Base-by-base conservation (phyloP, 2,888 invertebrate species). In the Barypeithes pellucidus region DNA sequence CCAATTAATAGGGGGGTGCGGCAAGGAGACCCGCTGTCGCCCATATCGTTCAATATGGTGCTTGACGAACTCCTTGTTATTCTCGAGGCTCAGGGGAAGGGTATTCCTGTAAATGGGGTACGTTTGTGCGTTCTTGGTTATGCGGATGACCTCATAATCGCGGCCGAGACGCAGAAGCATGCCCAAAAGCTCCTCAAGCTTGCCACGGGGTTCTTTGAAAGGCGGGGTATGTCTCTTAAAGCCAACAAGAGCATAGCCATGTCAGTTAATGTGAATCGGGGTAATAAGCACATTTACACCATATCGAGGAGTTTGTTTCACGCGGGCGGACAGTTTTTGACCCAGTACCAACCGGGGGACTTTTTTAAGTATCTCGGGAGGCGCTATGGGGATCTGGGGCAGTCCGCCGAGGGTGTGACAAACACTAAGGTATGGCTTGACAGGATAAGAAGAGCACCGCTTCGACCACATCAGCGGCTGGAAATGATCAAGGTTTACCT, bases 381-480 rank as follows among this genome's bases (percentile, higher is more conserved):
- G n/a, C n/a, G n/a, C n/a, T n/a, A n/a, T n/a, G 16, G 16, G 5
- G 1, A 3, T 16, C 3, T 45, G 16, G 43, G 43, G 7, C 43
- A 45, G 16, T 7, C 43, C 2, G 16, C 3, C 16, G 0, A 14
- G 16, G 3, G 2, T 45, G 8, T 16, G 2, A 4, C n/a, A 3
- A 5, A 45, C 3, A 16, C 7, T 4, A 16, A 45, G 14, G 5
- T 45, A 8, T 0, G 3, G 1, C 8, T 45, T 1, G 1, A 14
- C 2, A 12, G 43, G 3, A 2, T 45, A 1, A 3, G 5, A 8
- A 7, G 0, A 16, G 43, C 43, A n/a, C 43, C 43, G 0, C 8
- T 45, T 16, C 16, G 7, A 45, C 16, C 43, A 45, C n/a, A n/a
- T n/a, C n/a, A 71, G 16, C 60, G 50, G 24, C 41, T 71, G 8